These are phyloP conservation scores for Iselma pallidipennis DNA, from an alignment of 2,888 invertebrate genomes.

Conservation along the genomic window DNA sequence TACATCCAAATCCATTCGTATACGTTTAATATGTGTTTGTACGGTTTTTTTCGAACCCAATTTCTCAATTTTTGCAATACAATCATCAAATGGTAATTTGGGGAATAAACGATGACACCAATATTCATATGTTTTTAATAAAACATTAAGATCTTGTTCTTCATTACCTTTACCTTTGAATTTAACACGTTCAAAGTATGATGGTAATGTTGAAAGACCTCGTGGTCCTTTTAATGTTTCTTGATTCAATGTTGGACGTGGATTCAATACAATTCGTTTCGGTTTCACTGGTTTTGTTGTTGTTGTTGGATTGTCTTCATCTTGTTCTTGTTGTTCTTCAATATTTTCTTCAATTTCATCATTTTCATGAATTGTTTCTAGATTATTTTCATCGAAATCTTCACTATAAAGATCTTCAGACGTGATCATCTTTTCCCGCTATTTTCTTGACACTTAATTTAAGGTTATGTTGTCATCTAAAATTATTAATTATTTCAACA, in stretches of 20 bases:
- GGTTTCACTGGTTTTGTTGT: slow-evolving; percentile 56
- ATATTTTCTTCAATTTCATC: slow-evolving; percentile 26
- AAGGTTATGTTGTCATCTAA: slow-evolving; percentile 34
- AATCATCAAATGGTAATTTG: slow-evolving; percentile 85
- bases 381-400: slow-evolving; percentile 29
- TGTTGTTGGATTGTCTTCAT: slow-evolving; percentile 46
- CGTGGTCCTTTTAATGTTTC: slow-evolving; percentile 75
- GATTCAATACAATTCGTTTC: slow-evolving; percentile 65
- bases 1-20: slow-evolving; percentile 64
- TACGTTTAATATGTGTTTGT: slow-evolving; percentile 69
- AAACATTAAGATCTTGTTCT: slow-evolving; percentile 75
- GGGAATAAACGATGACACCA: slow-evolving; percentile 95
- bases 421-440: slow-evolving; percentile 35
- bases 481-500: slow-evolving; percentile 12
- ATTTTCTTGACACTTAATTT: slow-evolving; percentile 12
- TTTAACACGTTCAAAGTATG: slow-evolving; percentile 79
- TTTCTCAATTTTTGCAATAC: slow-evolving; percentile 76
- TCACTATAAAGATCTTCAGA: slow-evolving; percentile 30
- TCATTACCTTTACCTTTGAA: slow-evolving; percentile 84
- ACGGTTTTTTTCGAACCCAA: slow-evolving; percentile 81
- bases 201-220: slow-evolving; percentile 80
- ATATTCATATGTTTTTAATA: slow-evolving; percentile 84
- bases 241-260: slow-evolving; percentile 69
- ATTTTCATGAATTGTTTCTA: slow-evolving; percentile 31
- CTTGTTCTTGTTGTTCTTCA: slow-evolving; percentile 24